phyloP scores from a whole-genome alignment of 2,888 invertebrate species.

The Arrhopalites spinosus region DNA sequence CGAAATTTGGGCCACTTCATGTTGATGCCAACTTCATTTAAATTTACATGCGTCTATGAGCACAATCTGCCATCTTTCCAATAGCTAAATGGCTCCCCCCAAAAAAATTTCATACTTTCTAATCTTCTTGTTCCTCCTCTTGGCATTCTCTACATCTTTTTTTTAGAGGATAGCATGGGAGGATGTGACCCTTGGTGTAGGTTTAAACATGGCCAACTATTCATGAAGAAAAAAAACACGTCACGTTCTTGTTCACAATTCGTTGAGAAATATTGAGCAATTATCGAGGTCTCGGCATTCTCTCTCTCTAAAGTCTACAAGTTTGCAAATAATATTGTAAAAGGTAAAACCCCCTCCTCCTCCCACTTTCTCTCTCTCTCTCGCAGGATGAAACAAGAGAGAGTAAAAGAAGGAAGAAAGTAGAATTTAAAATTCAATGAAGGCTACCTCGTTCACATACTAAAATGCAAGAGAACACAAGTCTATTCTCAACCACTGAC shows the following conservation, averaged over 20 bases:
- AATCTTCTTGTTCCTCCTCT: neutral
- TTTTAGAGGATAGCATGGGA: no score
- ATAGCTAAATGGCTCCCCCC: constrained; percentile 17
- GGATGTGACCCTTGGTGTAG: neutral
- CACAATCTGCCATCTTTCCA: neutral
- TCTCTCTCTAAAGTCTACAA: no score
- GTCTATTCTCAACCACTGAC: no score
- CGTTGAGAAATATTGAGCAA: neutral
- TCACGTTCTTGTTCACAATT: neutral
- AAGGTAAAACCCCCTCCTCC: no score
- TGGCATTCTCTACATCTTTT: neutral
- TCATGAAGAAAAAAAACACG: neutral
- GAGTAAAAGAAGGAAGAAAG: no score
- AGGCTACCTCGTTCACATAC: no score
- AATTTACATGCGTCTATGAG: constrained; percentile 25
- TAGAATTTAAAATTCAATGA: no score
- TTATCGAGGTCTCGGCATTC: no score
- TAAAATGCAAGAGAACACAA: no score
- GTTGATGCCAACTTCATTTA: constrained; percentile 26
- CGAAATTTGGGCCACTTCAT: neutral
- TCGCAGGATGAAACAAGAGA: no score
- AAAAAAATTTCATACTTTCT: constrained; percentile 17
- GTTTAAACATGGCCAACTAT: neutral
- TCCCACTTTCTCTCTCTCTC: no score
- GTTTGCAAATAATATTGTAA: no score